Evolutionary conservation across 2,797 vertebrate genomes (phyloP).

Genomic region (Brachyalestes nurse): DNA sequence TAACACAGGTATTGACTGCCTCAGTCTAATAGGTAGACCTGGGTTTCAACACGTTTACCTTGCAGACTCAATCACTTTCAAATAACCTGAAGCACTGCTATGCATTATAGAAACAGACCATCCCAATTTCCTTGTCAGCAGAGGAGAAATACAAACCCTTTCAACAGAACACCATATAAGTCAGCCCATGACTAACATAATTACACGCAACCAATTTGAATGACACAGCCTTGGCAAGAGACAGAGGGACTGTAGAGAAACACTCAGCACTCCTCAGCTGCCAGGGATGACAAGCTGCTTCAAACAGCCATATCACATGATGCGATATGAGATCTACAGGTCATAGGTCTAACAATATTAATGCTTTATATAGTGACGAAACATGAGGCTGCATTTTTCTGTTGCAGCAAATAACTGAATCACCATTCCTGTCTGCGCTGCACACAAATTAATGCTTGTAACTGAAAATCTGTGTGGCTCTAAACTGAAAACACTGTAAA

Average conservation of each 20-base stretch:
- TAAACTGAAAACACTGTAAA: neutral
- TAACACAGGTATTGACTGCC: neutral
- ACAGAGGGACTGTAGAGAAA: constrained; percentile 24
- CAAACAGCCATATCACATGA: constrained; percentile 19
- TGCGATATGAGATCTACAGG: constrained; percentile 14
- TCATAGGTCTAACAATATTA: neutral
- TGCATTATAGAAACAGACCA: neutral
- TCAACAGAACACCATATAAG: constrained; percentile 28
- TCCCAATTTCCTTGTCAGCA: neutral
- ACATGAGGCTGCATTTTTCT: neutral
- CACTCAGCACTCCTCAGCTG: constrained; percentile 16
- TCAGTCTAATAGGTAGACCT: no score
- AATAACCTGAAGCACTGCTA: neutral
- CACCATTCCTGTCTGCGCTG: neutral
- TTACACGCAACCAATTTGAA: constrained; percentile 44
- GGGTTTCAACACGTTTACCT: neutral
- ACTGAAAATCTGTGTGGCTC: neutral
- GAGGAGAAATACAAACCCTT: neutral
- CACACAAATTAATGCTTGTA: neutral
- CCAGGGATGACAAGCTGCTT: constrained; percentile 33
- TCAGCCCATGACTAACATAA: constrained; percentile 47
- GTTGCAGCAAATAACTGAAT: neutral
- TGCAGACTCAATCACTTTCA: neutral
- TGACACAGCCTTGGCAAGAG: constrained; percentile 39
- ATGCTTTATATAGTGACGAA: neutral